Conservation (phyloP, 2,797 vertebrate genomes). For the Natrix natrix region DNA sequence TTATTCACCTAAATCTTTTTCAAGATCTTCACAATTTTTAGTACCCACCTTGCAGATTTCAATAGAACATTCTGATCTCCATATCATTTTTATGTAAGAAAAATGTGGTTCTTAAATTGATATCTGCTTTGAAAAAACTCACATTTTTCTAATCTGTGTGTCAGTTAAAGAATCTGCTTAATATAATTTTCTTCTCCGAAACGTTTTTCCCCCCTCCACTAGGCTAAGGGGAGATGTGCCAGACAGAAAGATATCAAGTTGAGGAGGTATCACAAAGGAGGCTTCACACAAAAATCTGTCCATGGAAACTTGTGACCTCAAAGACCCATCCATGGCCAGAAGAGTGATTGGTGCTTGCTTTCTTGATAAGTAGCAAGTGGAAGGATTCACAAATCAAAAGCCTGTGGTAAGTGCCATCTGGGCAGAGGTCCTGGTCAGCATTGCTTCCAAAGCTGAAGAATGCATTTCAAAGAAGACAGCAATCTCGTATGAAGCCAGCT, state of each 20-base stretch:
- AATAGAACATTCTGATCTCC: neutral
- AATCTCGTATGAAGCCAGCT: neutral
- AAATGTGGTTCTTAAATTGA: constrained; percentile 11
- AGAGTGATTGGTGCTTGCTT: neutral
- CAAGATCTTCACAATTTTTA: neutral
- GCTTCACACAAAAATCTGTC: neutral
- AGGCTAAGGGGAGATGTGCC: neutral
- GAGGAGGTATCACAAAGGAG: neutral
- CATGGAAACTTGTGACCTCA: neutral
- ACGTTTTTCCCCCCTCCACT: neutral
- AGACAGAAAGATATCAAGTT: neutral
- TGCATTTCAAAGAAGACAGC: neutral
- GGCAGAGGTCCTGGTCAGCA: neutral
- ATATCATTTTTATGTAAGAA: constrained; percentile 10
- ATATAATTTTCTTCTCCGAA: neutral
- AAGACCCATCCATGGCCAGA: neutral
- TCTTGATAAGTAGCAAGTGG: neutral
- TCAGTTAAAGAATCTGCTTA: neutral
- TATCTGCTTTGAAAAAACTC: neutral
- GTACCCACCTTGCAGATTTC: neutral
- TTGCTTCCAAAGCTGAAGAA: neutral
- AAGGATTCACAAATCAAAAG: neutral
- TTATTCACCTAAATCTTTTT: neutral
- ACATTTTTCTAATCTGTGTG: neutral
- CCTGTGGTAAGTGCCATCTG: neutral